Evolutionary conservation across 1,140 invertebrate genomes (phyloP).

Genomic region (Lasioglossum baleicum): DNA sequence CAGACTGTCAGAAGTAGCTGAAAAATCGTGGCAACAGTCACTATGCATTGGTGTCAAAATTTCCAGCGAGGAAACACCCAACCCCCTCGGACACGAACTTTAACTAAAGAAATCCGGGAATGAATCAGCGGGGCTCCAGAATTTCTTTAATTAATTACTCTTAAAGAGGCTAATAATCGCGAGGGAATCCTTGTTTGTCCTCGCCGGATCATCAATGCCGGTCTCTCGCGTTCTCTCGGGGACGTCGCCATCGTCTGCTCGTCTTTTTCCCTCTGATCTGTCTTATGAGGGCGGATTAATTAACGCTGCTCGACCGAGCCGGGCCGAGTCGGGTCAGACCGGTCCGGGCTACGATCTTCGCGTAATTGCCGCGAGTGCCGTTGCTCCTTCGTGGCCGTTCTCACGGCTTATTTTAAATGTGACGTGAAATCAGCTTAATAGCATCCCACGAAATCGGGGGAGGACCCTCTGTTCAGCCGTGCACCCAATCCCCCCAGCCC

Average conservation of each 20-base stretch:
- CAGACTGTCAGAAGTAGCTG: too few species aligned
- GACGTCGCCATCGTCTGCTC: not conserved
- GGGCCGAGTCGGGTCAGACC: too few species aligned
- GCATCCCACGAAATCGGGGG: constrained; percentile 32
- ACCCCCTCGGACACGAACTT: not conserved
- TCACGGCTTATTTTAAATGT: constrained; percentile 71
- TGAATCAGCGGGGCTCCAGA: not conserved
- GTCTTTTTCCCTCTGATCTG: constrained; percentile 14
- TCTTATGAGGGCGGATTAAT: constrained; percentile 52
- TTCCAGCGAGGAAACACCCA: too few species aligned
- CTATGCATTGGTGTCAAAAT: too few species aligned
- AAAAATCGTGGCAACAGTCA: too few species aligned
- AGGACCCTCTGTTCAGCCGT: not conserved
- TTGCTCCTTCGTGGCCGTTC: constrained; percentile 44
- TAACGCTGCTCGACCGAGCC: constrained; percentile 35
- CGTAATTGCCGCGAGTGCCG: constrained; percentile 51
- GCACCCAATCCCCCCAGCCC: not conserved
- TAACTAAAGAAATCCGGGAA: not conserved
- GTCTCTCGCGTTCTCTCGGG: not conserved
- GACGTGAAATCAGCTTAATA: constrained; percentile 73
- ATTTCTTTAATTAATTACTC: constrained; percentile 58
- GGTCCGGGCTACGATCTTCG: constrained; percentile 45
- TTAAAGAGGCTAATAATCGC: constrained; percentile 55
- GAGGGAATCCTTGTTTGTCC: constrained; percentile 44
- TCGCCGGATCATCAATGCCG: constrained; percentile 51